These are phyloP conservation scores for Platynereis dumerilii DNA, from an alignment of 2,888 invertebrate species.

Conservation along the genomic window DNA sequence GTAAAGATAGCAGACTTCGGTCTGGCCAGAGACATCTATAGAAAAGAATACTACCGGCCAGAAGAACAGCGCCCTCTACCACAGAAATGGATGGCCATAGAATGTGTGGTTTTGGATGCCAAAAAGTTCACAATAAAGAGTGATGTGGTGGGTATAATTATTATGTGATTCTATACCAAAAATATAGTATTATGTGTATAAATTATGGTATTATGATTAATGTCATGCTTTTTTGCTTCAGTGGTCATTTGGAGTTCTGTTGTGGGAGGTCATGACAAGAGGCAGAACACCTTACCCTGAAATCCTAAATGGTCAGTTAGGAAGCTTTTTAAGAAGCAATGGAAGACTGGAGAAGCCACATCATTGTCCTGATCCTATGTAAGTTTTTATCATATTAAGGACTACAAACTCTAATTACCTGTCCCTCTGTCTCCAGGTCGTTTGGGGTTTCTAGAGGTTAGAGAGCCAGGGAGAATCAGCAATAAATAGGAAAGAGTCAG, in stretches of 20 bases:
- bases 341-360: slow-evolving; percentile 11
- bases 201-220: too few species aligned
- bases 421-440: too few species aligned
- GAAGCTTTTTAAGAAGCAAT: background rate
- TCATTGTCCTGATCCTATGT: slow-evolving; percentile 9
- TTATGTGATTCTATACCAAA: too few species aligned
- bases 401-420: too few species aligned
- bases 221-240: background rate
- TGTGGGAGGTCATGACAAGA: slow-evolving; percentile 18
- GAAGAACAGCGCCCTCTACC: slow-evolving; percentile 30
- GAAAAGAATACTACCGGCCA: slow-evolving; percentile 28
- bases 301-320: background rate
- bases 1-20: slow-evolving; percentile 37
- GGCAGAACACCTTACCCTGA: slow-evolving; percentile 10
- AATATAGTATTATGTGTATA: too few species aligned
- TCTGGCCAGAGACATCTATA: slow-evolving; percentile 32
- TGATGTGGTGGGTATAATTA: slow-evolving; percentile 29
- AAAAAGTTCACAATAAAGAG: slow-evolving; percentile 25
- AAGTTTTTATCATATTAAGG: too few species aligned
- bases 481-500: too few species aligned
- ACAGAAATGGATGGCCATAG: slow-evolving; percentile 35
- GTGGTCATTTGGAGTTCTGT: slow-evolving; percentile 19
- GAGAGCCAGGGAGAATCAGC: too few species aligned
- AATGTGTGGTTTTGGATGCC: slow-evolving; percentile 24
- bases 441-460: too few species aligned